A percentile compares a stretch with the other conserved stretches of the same genome.
These are phyloP conservation scores for Drosophila nr. fundita DNA, from an alignment of 2,888 invertebrate genomes.

Conservation along the genomic window DNA sequence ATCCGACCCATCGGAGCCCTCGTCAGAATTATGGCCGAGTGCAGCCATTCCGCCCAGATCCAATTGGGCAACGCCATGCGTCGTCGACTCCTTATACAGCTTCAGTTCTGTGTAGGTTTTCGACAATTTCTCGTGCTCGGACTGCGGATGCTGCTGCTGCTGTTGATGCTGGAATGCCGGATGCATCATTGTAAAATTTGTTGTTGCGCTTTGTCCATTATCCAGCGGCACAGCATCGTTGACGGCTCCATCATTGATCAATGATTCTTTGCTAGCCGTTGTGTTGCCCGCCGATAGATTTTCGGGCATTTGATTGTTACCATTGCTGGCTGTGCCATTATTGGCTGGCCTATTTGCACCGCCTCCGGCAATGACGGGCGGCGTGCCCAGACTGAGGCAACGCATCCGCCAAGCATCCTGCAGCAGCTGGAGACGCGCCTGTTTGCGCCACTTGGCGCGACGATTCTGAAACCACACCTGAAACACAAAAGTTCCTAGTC, in stretches of 20 bases:
- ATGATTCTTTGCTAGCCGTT: slow-evolving; percentile 54
- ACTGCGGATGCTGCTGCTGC: slow-evolving; percentile 68
- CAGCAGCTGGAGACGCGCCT: slow-evolving; percentile 92
- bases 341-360: slow-evolving; percentile 40
- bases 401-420: slow-evolving; percentile 97
- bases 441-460: slow-evolving; percentile 96
- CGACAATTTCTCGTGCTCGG: slow-evolving; percentile 64
- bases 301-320: slow-evolving; percentile 76
- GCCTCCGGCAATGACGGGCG: slow-evolving; percentile 87
- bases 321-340: slow-evolving; percentile 37
- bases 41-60: slow-evolving; percentile 72
- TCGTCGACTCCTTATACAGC: slow-evolving; percentile 82
- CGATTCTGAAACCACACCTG: slow-evolving; percentile 97
- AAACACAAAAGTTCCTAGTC: slow-evolving; percentile 11
- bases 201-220: slow-evolving; percentile 53
- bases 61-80: slow-evolving; percentile 57
- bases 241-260: slow-evolving; percentile 43
- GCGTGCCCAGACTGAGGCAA: slow-evolving; percentile 90
- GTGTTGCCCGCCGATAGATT: slow-evolving; percentile 74
- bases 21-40: slow-evolving; percentile 79
- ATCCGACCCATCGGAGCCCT: slow-evolving; percentile 84
- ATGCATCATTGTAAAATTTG: slow-evolving; percentile 84
- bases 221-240: slow-evolving; percentile 34
- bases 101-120: slow-evolving; percentile 85
- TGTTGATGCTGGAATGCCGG: slow-evolving; percentile 83